These are phyloP conservation scores for Drosophila cardini DNA, from an alignment of 1,140 invertebrate genomes.

Conservation along the genomic window DNA sequence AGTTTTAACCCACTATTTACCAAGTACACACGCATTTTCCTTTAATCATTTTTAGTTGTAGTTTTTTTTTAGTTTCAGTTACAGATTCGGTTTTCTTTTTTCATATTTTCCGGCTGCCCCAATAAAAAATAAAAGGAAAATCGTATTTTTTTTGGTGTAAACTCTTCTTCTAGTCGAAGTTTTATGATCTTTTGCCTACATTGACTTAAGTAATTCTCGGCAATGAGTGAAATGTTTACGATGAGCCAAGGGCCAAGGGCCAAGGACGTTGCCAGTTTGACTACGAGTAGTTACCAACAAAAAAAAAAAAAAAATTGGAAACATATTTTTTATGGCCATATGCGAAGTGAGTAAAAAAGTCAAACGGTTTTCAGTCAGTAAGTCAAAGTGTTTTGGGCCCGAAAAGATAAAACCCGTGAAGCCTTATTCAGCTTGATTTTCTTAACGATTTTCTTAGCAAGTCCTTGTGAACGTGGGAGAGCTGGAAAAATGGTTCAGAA, in stretches of 20 bases:
- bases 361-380: slow-evolving; percentile 57
- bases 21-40: slow-evolving; percentile 61
- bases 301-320: slow-evolving; percentile 47
- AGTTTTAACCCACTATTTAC: slow-evolving; percentile 40
- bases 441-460: slow-evolving; percentile 48
- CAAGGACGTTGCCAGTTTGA: slow-evolving; percentile 48
- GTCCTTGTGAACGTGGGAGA: slow-evolving; percentile 76
- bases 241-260: slow-evolving; percentile 19
- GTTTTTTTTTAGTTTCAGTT: slow-evolving; percentile 16
- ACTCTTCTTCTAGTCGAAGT: slow-evolving; percentile 35
- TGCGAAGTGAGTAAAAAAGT: slow-evolving; percentile 59
- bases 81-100: slow-evolving; percentile 43
- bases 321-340: slow-evolving; percentile 64
- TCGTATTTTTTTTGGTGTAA: slow-evolving; percentile 56
- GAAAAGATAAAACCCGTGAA: background rate
- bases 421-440: too few species aligned
- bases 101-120: slow-evolving; percentile 76
- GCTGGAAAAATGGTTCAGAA: slow-evolving; percentile 40
- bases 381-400: slow-evolving; percentile 1
- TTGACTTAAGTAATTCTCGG: slow-evolving; percentile 81
- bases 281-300: slow-evolving; percentile 65
- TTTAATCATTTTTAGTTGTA: slow-evolving; percentile 20
- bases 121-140: slow-evolving; percentile 61
- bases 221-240: slow-evolving; percentile 64
- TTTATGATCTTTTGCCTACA: slow-evolving; percentile 76